Evolutionary conservation across 64 coral and sea anemone species (phyloP).

Genomic region (Montipora cactus): DNA sequence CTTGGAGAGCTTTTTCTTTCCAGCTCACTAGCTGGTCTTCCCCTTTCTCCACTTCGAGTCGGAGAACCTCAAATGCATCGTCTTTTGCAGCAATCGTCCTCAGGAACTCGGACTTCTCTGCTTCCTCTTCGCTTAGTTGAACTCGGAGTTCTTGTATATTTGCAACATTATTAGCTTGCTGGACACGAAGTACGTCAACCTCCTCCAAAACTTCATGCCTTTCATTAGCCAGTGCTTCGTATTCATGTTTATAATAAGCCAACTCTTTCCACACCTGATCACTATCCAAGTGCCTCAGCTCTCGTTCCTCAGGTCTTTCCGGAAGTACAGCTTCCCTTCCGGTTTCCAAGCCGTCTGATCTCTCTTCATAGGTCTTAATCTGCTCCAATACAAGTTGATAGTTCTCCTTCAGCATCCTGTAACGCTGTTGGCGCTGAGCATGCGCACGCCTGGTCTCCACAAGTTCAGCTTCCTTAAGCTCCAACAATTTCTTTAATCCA

Average conservation of each 20-base stretch:
- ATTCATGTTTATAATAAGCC: constrained; percentile 80
- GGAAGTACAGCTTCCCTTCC: constrained; percentile 52
- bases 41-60: constrained; percentile 7
- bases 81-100: not conserved
- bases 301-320: constrained; percentile 65
- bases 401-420: constrained; percentile 80
- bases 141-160: constrained; percentile 78
- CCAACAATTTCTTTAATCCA: constrained; percentile 5
- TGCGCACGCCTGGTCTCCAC: constrained; percentile 71
- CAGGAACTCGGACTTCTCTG: constrained; percentile 45
- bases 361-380: constrained; percentile 81
- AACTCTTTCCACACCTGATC: constrained; percentile 94
- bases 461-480: constrained; percentile 73
- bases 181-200: constrained; percentile 73
- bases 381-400: constrained; percentile 83
- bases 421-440: constrained; percentile 79
- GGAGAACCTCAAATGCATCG: not conserved
- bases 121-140: constrained; percentile 75
- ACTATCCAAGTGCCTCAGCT: constrained; percentile 82
- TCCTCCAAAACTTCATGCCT: constrained; percentile 87
- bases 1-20: constrained; percentile 35
- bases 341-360: not conserved
- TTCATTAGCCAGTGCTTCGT: constrained; percentile 78
- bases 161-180: constrained; percentile 74
- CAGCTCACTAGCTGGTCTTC: constrained; percentile 17